Conservation (phyloP, 2,888 invertebrate species). For the Sympetrum striolatum region DNA sequence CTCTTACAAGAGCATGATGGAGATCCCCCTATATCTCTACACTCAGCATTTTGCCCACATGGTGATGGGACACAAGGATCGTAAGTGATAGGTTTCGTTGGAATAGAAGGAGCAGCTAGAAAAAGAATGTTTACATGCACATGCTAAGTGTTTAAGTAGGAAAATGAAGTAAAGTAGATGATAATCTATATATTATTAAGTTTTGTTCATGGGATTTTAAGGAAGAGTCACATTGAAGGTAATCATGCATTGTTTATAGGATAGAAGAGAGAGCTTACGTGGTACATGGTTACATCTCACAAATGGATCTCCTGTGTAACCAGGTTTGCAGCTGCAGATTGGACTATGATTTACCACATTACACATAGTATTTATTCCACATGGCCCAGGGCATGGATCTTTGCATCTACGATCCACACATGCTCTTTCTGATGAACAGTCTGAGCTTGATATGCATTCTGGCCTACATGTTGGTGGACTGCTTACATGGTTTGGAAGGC, state of each 20-base stretch:
- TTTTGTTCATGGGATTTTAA: not conserved
- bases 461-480: constrained; percentile 64
- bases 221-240: not conserved
- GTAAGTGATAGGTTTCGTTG: constrained; percentile 45
- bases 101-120: constrained; percentile 50
- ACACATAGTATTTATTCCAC: constrained; percentile 84
- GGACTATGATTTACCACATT: constrained; percentile 56
- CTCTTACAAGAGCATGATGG: constrained; percentile 71
- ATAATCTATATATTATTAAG: not conserved
- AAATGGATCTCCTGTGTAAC: constrained; percentile 79
- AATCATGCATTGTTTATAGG: not conserved
- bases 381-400: constrained; percentile 59
- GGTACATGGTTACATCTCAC: constrained; percentile 70
- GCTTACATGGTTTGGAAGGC: constrained; percentile 69
- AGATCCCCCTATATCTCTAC: constrained; percentile 68
- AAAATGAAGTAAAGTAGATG: not conserved
- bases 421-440: constrained; percentile 52
- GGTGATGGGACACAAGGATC: constrained; percentile 59
- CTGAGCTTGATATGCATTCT: constrained; percentile 51
- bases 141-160: not conserved
- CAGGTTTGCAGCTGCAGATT: constrained; percentile 53
- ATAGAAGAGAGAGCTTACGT: constrained; percentile 46
- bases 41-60: constrained; percentile 75
- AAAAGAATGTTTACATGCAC: not conserved
- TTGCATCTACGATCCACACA: constrained; percentile 36